Evolutionary conservation across 1,140 invertebrate genomes (phyloP), one percentile per base, ranked within the genome.

Genomic region (Dreissena rostriformis): DNA sequence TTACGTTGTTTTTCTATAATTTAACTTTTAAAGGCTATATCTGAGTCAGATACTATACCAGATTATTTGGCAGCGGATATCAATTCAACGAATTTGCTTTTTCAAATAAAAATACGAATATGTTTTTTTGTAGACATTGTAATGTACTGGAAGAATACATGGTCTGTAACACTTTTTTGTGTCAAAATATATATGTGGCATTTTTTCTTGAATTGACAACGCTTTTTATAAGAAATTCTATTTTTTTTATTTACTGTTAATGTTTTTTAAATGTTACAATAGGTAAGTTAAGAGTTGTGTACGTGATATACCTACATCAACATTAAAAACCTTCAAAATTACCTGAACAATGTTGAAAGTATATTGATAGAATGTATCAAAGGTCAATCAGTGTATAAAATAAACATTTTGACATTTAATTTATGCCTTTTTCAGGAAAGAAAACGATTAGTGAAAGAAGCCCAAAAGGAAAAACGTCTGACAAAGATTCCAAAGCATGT

Each of bases 401-500:
- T 61, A 61, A 61, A 11, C 11, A 61, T n/a, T 61, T 61, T 39
- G 39, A 39, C 57, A 19, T 61, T 19, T 61, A 61, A 24, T 61
- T 2, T 61, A 61, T 67, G 55, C 79, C 29, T 77, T 63, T 90
- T 91, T 14, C 77, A 93, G 92, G 91, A 90, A 82, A 89, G 94
- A 53, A 95, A 95, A 83, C 88, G 94, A 71, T 89, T 90, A 11
- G 90, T 94, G 14, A 94, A 95, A 89, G 96, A 98, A 75, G 96
- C 96, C 71, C 96, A 98, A 91, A 96, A 97, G 22, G 98, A 99
- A 88, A 99, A 98, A 92, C 95, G 98, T 67, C 97, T 98, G 95
- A 95, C 94, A 0, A 99, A 99, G 95, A 93, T 98, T 1, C 98
- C 98, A 86, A 99, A 99, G 94, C 97, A 99, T 94, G 93, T 99